phyloP scores from a whole-genome alignment of 2,113 vertebrate species.

The Dunckerocampus dactyliophorus region DNA sequence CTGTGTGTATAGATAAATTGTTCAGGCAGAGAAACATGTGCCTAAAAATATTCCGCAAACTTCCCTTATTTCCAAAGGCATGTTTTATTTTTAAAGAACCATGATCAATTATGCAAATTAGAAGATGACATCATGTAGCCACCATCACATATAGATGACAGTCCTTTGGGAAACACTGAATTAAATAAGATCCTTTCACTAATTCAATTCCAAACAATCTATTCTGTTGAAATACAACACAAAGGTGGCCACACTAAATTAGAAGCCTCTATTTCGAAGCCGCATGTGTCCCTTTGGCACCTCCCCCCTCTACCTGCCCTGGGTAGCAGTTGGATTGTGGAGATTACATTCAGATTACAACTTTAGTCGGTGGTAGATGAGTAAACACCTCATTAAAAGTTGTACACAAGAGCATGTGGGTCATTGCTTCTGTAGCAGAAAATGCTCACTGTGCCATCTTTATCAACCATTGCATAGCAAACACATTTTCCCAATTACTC shows the following conservation, averaged over 20 bases:
- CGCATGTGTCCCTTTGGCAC: background rate
- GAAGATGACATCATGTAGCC: no score
- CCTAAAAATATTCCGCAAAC: background rate
- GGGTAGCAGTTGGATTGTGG: constrained; percentile 36
- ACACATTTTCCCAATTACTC: constrained; percentile 4
- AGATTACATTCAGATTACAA: constrained; percentile 62
- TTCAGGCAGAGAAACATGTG: constrained; percentile 1
- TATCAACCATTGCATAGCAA: background rate
- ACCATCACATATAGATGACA: no score
- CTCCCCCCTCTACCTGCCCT: constrained; percentile 2
- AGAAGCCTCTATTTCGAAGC: background rate
- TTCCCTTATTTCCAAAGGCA: no score
- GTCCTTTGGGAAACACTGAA: background rate
- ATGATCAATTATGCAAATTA: no score
- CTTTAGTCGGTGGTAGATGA: constrained; percentile 38
- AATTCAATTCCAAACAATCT: no score
- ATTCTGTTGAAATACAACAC: background rate
- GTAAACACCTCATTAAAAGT: constrained; percentile 48
- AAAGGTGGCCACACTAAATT: background rate
- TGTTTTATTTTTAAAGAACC: no score
- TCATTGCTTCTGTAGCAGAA: constrained; percentile 16
- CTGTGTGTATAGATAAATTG: constrained; percentile 4
- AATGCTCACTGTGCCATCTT: constrained; percentile 2
- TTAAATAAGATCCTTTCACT: background rate
- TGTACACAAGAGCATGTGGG: constrained; percentile 25